Evolutionary conservation across 1,140 invertebrate species (phyloP).

Genomic region (Drosophila mojavensis): DNA sequence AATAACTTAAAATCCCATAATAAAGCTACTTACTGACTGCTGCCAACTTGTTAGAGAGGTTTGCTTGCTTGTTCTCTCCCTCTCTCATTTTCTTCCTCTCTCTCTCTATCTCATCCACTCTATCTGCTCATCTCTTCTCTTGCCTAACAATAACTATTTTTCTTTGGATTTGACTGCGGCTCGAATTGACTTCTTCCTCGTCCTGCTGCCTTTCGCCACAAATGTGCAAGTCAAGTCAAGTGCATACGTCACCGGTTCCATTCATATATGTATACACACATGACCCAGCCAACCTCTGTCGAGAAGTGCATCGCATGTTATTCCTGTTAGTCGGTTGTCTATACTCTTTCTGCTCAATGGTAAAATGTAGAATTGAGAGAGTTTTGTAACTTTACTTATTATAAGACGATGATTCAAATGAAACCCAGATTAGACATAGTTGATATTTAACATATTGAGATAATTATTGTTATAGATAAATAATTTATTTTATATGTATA

Average conservation of each 20-base stretch:
- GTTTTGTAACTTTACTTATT: too few species aligned
- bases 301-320: constrained; percentile 40
- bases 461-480: too few species aligned
- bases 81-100: background rate
- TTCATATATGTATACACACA: constrained; percentile 24
- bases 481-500: too few species aligned
- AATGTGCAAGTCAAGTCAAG: constrained; percentile 73
- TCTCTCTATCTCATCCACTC: background rate
- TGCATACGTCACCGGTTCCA: constrained; percentile 66
- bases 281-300: background rate
- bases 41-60: constrained; percentile 23
- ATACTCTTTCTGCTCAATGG: background rate
- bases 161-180: constrained; percentile 64
- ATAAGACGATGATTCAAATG: too few species aligned
- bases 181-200: constrained; percentile 57
- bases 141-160: constrained; percentile 71
- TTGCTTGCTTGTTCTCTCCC: background rate
- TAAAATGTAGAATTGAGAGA: background rate
- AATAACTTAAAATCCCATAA: constrained; percentile 80
- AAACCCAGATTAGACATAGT: too few species aligned
- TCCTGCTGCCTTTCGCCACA: constrained; percentile 49
- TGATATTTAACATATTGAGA: too few species aligned
- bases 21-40: constrained; percentile 74
- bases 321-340: constrained; percentile 3
- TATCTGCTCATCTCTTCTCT: constrained; percentile 23